These are phyloP conservation scores for Molorchus minor DNA, from an alignment of 2,888 invertebrate genomes.

Conservation along the genomic window DNA sequence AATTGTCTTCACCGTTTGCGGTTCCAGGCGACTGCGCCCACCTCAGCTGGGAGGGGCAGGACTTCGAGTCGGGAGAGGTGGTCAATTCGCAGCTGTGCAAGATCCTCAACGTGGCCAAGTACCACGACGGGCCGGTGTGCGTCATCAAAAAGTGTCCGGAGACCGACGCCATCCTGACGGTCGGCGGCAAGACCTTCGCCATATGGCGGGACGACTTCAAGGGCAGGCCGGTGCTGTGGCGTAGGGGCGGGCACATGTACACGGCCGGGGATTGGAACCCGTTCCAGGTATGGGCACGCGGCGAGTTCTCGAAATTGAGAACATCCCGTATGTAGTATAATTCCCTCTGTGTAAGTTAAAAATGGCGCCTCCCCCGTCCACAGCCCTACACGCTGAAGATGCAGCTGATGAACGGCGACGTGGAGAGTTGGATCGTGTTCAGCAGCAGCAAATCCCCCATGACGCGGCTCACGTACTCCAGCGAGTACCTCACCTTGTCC, in stretches of 20 bases:
- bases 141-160: slow-evolving; percentile 29
- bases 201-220: slow-evolving; percentile 67
- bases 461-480: slow-evolving; percentile 40
- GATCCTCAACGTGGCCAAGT: slow-evolving; percentile 53
- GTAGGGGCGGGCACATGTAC: slow-evolving; percentile 67
- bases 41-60: slow-evolving; percentile 74
- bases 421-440: slow-evolving; percentile 83
- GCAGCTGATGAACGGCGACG: slow-evolving; percentile 39
- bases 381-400: slow-evolving; percentile 41
- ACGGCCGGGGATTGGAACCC: slow-evolving; percentile 77
- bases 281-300: slow-evolving; percentile 33
- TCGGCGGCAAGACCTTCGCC: slow-evolving; percentile 58
- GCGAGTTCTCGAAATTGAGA: no score
- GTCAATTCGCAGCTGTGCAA: slow-evolving; percentile 73
- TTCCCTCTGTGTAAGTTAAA: no score
- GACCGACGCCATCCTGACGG: slow-evolving; percentile 38
- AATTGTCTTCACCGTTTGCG: not conserved
- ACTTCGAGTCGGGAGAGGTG: slow-evolving; percentile 70
- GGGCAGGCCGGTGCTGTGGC: slow-evolving; percentile 73
- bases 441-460: slow-evolving; percentile 70
- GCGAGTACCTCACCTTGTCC: slow-evolving; percentile 44
- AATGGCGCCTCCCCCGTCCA: no score
- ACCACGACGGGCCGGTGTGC: slow-evolving; percentile 77
- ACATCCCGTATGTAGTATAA: no score
- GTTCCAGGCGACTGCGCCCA: slow-evolving; percentile 55